phyloP scores from a whole-genome alignment of 2,888 invertebrate species.

The Polydrusus cervinus region DNA sequence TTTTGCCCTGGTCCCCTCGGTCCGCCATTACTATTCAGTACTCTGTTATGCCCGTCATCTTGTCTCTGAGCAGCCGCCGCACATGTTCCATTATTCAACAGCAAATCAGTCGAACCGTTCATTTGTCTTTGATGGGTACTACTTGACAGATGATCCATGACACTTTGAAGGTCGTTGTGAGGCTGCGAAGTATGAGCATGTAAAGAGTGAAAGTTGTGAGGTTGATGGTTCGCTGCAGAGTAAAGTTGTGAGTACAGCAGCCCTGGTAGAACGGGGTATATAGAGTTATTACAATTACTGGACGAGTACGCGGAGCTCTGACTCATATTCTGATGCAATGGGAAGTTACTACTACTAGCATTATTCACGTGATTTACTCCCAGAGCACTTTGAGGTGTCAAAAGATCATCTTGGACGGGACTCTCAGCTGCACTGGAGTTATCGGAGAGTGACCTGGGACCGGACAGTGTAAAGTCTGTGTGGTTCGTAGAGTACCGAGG shows the following conservation, averaged over 20 bases:
- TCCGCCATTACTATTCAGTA: slow-evolving; percentile 66
- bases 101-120: slow-evolving; percentile 70
- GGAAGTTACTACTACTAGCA: slow-evolving; percentile 74
- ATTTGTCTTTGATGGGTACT: slow-evolving; percentile 65
- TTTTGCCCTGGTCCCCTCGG: slow-evolving; percentile 78
- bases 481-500: slow-evolving; percentile 80
- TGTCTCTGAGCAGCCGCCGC: slow-evolving; percentile 77
- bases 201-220: slow-evolving; percentile 82
- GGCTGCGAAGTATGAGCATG: slow-evolving; percentile 76
- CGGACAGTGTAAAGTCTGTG: slow-evolving; percentile 79
- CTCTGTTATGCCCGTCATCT: slow-evolving; percentile 71
- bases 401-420: slow-evolving; percentile 85
- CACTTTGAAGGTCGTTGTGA: slow-evolving; percentile 81
- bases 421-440: slow-evolving; percentile 89
- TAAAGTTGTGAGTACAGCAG: slow-evolving; percentile 89
- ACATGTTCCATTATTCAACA: slow-evolving; percentile 76
- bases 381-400: slow-evolving; percentile 79
- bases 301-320: slow-evolving; percentile 71
- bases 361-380: slow-evolving; percentile 74
- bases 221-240: slow-evolving; percentile 84
- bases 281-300: slow-evolving; percentile 81
- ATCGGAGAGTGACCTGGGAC: slow-evolving; percentile 86
- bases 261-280: slow-evolving; percentile 87
- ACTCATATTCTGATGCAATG: slow-evolving; percentile 72
- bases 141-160: slow-evolving; percentile 84